Evolutionary conservation across 2,797 vertebrate species (phyloP), one percentile per base, ranked within the genome.

Genomic region (Labroides dimidiatus): DNA sequence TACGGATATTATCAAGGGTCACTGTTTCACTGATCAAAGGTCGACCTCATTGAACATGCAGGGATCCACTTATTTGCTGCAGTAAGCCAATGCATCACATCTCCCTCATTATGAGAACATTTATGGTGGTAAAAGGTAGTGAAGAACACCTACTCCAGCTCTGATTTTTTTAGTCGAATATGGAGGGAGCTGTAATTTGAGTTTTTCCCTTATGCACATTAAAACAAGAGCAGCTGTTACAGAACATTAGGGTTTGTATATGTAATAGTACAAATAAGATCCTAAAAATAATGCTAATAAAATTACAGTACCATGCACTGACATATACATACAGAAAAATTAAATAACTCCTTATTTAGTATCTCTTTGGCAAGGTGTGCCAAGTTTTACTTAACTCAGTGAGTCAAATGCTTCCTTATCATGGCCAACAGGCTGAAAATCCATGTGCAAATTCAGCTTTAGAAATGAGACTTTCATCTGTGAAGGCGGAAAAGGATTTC

Each of bases 401-500:
- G n/a, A 44, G 42, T 57, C 2, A 36, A 61, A 55, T 49, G n/a
- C 3, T 51, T 17, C 1, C 11, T 23, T 23, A 9, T 1, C 14
- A 11, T 17, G 47, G 33, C 9, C 55, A 60, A 66, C 2, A 6
- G 17, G 43, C 50, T 39, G 11, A 13, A 44, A 45, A n/a, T 36
- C 20, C 12, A 13, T 10, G 19, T 23, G 37, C 19, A 57, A 68
- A 21, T 36, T 51, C 9, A 30, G 27, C 0, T 4, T 20, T 39
- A 12, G 30, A 15, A 47, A 21, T 54, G 53, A 45, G 43, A 44
- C 47, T 45, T 23, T 1, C 20, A 51, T 17, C 13, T 66, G 2
- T 65, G 67, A 45, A 56, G 9, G 10, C 12, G 37, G 1, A 60
- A 36, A 33, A 56, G 10, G 15, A 41, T 60, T 65, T 49, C 36